Base-by-base conservation (phyloP, 2,113 vertebrate genomes). In the Rynchops niger region DNA sequence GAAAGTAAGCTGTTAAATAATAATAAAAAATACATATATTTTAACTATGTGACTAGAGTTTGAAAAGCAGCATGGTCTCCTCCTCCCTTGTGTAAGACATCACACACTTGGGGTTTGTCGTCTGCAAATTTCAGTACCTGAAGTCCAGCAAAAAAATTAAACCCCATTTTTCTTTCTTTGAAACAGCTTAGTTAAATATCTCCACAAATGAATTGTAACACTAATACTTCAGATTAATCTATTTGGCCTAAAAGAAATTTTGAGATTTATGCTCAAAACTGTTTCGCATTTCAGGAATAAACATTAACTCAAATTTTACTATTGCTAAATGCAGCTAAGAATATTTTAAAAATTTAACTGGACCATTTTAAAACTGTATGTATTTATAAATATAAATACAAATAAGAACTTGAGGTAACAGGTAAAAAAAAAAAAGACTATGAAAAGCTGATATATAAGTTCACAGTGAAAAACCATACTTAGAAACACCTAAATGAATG, bases 111-210 rank as follows among this genome's bases (percentile, higher is more conserved):
- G 34, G 49, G 70, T 58, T 89, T 70, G 27, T 20, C 27, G 82
- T 80, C 82, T 79, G 38, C 26, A 59, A 69, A 80, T 86, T 56
- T 85, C 50, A 65, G 25, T 38, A 47, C 27, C 36, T 79, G 40
- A 52, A 72, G 9, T 15, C 21, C 0, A 76, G 42, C 16, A 82
- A 85, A 74, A 82, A 69, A 65, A 63, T 9, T 7, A 26, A 84
- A 3, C 0, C 2, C 8, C 3, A 2, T 5, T 49, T 52, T 40
- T 38, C 72, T 50, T 2, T 2, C 2, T n/a, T 25, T 50, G 27
- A 90, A 90, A 40, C 16, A 72, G 9, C 36, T 56, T 69, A 10
- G n/a, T 14, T 74, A 55, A 86, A 45, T 70, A 42, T 13, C 7
- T 40, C 36, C 63, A 20, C 5, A 26, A 50, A 62, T 43, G 4